Conservation (phyloP, 1,140 invertebrate species). For the Heliconius congener region DNA sequence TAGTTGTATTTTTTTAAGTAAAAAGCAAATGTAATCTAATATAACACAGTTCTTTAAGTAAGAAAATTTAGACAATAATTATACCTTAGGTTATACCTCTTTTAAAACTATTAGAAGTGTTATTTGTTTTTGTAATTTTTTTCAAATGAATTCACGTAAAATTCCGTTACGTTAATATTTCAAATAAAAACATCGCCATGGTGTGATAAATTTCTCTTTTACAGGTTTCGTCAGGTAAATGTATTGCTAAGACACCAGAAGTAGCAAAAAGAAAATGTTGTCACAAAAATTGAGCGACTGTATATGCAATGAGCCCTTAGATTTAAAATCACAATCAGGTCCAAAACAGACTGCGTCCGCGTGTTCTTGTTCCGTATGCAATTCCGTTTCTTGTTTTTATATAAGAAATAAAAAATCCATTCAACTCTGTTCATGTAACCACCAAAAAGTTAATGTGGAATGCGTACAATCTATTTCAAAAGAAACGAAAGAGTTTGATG, state of each 20-base stretch:
- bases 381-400: constrained; percentile 46
- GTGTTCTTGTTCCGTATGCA: constrained; percentile 54
- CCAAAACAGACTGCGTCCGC: constrained; percentile 14
- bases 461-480: not conserved
- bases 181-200: too few species aligned
- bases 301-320: not conserved
- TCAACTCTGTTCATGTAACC: constrained; percentile 41
- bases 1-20: not conserved
- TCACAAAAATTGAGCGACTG: constrained; percentile 14
- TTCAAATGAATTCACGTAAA: too few species aligned
- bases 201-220: not conserved
- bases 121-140: too few species aligned
- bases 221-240: not conserved
- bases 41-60: not conserved
- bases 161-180: too few species aligned
- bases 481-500: not conserved
- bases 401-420: constrained; percentile 35
- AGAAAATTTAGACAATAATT: too few species aligned
- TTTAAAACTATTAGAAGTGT: too few species aligned
- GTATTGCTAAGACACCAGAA: not conserved
- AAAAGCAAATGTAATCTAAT: not conserved
- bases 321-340: not conserved
- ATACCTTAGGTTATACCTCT: too few species aligned
- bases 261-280: constrained; percentile 18
- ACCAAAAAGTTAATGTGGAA: not conserved